Evolutionary conservation across 2,113 vertebrate species (phyloP).

Genomic region (Urocitellus parryii): DNA sequence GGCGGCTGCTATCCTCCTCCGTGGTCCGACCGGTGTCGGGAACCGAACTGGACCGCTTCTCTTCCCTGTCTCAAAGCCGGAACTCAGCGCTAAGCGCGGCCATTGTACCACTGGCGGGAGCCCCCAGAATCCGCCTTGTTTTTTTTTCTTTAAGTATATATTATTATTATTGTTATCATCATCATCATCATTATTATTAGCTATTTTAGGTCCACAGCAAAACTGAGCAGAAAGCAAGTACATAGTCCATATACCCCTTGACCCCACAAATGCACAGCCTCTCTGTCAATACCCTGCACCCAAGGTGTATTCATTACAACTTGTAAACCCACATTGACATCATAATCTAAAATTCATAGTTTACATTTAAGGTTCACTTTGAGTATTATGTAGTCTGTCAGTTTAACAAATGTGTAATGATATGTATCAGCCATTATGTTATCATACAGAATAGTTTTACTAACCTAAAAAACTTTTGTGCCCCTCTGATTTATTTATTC

Average conservation of each 20-base stretch:
- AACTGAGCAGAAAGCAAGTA: background rate
- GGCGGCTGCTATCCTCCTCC: too few species aligned
- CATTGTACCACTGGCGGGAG: too few species aligned
- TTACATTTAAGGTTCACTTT: background rate
- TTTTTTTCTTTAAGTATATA: too few species aligned
- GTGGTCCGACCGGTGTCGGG: too few species aligned
- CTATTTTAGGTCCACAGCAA: background rate
- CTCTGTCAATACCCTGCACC: background rate
- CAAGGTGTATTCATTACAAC: background rate
- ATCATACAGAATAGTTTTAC: background rate
- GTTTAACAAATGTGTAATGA: background rate
- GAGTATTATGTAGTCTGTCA: background rate
- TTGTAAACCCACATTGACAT: background rate
- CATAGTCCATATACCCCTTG: background rate
- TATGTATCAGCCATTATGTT: background rate
- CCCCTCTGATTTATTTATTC: background rate
- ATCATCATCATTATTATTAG: background rate
- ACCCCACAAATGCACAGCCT: background rate
- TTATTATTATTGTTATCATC: too few species aligned
- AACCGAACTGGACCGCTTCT: too few species aligned
- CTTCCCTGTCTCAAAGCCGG: too few species aligned
- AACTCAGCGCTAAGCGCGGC: too few species aligned
- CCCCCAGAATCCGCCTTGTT: too few species aligned
- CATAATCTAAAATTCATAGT: background rate
- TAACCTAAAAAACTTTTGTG: background rate